phyloP scores from a whole-genome alignment of 23 tunicate genomes.

The Ascidia mentula region DNA sequence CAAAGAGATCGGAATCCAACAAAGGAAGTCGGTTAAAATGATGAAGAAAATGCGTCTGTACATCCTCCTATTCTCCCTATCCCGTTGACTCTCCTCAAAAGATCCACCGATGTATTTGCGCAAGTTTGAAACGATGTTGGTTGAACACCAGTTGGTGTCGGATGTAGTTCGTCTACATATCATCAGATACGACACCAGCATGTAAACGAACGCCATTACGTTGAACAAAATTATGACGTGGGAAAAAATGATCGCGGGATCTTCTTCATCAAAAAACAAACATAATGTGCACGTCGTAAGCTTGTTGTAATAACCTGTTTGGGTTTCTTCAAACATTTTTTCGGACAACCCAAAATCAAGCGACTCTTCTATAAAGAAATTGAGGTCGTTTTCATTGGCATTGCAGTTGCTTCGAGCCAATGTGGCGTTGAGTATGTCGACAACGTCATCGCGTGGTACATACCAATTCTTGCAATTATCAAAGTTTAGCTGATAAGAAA shows the following conservation, averaged over 20 bases:
- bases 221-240: background rate
- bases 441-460: background rate
- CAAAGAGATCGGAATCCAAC: slow-evolving; percentile 34
- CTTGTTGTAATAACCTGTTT: slow-evolving; percentile 20
- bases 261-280: background rate
- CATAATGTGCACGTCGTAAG: slow-evolving; percentile 11
- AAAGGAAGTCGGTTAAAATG: slow-evolving; percentile 25
- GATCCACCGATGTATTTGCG: background rate
- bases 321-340: background rate
- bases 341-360: background rate
- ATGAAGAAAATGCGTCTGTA: slow-evolving; percentile 23
- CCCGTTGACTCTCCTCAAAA: background rate
- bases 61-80: slow-evolving; percentile 7
- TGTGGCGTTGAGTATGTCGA: background rate
- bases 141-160: background rate
- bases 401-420: background rate
- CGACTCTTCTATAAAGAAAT: background rate
- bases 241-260: slow-evolving; percentile 8
- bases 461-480: background rate
- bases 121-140: background rate
- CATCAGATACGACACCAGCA: slow-evolving; percentile 7
- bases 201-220: slow-evolving; percentile 9
- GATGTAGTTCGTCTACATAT: slow-evolving; percentile 12
- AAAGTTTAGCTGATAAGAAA: background rate
- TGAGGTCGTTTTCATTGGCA: background rate